A percentile compares a stretch with the other conserved stretches of the same genome.
phyloP scores from a whole-genome alignment of 1,140 invertebrate species.

The Spodoptera litura region DNA sequence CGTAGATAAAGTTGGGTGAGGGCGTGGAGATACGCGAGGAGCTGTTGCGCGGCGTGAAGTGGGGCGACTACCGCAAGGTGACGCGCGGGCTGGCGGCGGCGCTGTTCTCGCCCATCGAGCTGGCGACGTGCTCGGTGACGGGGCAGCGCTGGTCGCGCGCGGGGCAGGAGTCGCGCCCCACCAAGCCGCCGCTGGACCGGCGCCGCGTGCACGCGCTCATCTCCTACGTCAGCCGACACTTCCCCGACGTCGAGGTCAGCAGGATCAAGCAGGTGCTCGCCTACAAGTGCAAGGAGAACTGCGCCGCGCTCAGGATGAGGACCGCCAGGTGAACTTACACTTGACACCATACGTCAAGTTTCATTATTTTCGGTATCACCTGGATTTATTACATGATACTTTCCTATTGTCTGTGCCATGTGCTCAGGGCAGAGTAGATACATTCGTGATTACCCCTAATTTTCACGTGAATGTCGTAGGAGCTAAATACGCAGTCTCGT shows the following conservation, averaged over 20 bases:
- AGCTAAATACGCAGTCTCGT: not conserved
- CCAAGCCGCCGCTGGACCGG: slow-evolving; percentile 90
- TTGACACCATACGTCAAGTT: not conserved
- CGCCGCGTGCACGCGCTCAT: slow-evolving; percentile 91
- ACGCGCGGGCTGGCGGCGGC: slow-evolving; percentile 90
- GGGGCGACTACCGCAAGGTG: slow-evolving; percentile 91
- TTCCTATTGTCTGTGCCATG: not conserved
- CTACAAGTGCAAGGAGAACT: slow-evolving; percentile 92
- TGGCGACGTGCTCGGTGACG: slow-evolving; percentile 91
- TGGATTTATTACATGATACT: not conserved
- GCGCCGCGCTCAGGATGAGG: slow-evolving; percentile 90
- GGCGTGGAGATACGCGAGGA: slow-evolving; percentile 90
- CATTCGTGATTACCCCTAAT: too few relatives aligned
- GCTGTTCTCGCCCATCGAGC: slow-evolving; percentile 90
- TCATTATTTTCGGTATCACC: not conserved
- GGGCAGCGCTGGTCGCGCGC: slow-evolving; percentile 91
- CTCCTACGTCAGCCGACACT: slow-evolving; percentile 90
- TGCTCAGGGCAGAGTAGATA: too few relatives aligned
- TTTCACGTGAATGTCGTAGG: too few relatives aligned
- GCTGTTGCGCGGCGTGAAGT: slow-evolving; percentile 89
- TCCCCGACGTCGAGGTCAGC: slow-evolving; percentile 90
- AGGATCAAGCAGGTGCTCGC: slow-evolving; percentile 91
- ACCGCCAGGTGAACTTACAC: slow-evolving; percentile 87
- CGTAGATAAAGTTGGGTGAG: slow-evolving; percentile 90
- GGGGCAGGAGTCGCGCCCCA: slow-evolving; percentile 89